phyloP scores from a whole-genome alignment of 2,797 vertebrate species.

The Sebastes minor region DNA sequence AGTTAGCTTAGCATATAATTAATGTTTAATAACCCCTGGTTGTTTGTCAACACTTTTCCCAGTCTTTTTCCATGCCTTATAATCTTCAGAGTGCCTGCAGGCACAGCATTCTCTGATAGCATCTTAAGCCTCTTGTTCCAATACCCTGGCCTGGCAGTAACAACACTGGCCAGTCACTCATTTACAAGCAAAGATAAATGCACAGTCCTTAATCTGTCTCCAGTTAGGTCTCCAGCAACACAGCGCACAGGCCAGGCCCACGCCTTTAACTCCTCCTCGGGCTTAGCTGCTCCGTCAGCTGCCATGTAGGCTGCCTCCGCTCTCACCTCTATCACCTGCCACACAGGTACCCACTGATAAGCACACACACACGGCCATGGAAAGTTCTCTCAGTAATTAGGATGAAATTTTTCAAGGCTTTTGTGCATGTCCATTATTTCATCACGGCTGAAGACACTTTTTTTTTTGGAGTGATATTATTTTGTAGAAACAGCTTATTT shows the following conservation, averaged over 20 bases:
- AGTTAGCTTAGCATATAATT: constrained; percentile 87
- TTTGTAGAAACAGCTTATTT: neutral
- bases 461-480: neutral
- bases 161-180: constrained; percentile 84
- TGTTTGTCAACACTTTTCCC: constrained; percentile 86
- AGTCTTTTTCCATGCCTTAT: constrained; percentile 78
- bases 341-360: constrained; percentile 72
- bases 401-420: constrained; percentile 40
- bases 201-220: constrained; percentile 82
- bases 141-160: constrained; percentile 81
- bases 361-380: constrained; percentile 28
- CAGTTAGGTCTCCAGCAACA: constrained; percentile 72
- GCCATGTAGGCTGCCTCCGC: constrained; percentile 52
- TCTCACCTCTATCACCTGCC: constrained; percentile 74
- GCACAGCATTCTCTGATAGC: constrained; percentile 78
- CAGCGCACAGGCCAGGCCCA: constrained; percentile 53
- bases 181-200: constrained; percentile 86
- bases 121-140: constrained; percentile 89
- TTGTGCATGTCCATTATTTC: constrained; percentile 41
- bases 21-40: constrained; percentile 84
- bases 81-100: constrained; percentile 85
- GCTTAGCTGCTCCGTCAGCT: constrained; percentile 71
- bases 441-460: neutral
- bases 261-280: constrained; percentile 66
- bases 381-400: constrained; percentile 62